phyloP scores from a whole-genome alignment of 2,888 invertebrate genomes.

The Eledona agricola region DNA sequence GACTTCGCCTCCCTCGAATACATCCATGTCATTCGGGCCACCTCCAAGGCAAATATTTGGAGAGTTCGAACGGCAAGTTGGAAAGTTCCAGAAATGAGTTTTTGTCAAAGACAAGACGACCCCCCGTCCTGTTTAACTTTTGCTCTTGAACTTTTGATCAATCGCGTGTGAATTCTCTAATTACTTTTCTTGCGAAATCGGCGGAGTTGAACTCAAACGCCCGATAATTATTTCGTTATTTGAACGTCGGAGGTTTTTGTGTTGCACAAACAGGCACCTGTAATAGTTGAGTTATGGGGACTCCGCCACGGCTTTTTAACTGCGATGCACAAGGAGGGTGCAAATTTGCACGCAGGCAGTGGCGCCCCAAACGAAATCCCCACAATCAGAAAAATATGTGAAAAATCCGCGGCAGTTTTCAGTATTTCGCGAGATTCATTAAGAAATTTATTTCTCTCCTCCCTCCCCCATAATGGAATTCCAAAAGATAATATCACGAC shows the following conservation, averaged over 20 bases:
- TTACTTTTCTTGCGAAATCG: constrained; percentile 44
- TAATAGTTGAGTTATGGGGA: no score
- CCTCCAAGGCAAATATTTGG: constrained; percentile 48
- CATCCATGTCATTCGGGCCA: constrained; percentile 33
- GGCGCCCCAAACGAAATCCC: constrained; percentile 9
- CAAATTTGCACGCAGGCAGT: constrained; percentile 21
- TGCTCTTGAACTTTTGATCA: constrained; percentile 51
- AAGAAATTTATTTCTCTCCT: no score
- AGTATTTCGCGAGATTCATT: no score
- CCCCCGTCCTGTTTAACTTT: constrained; percentile 36
- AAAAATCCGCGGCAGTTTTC: no score
- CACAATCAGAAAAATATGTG: neutral
- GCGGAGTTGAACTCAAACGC: neutral
- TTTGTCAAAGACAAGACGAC: constrained; percentile 47
- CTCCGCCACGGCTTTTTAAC: constrained; percentile 49
- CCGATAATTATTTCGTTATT: constrained; percentile 18
- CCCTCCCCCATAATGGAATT: no score
- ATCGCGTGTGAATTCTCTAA: constrained; percentile 49
- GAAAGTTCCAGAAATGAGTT: constrained; percentile 50
- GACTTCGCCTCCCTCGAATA: constrained; percentile 30
- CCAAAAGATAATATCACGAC: no score
- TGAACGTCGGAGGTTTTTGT: constrained; percentile 2
- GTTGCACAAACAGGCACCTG: constrained; percentile 28
- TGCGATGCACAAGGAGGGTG: constrained; percentile 44
- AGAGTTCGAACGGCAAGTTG: constrained; percentile 46